Evolutionary conservation across 2,888 invertebrate species (phyloP), one percentile per base, ranked within the genome.

Genomic region (Caenorhabditis afra): DNA sequence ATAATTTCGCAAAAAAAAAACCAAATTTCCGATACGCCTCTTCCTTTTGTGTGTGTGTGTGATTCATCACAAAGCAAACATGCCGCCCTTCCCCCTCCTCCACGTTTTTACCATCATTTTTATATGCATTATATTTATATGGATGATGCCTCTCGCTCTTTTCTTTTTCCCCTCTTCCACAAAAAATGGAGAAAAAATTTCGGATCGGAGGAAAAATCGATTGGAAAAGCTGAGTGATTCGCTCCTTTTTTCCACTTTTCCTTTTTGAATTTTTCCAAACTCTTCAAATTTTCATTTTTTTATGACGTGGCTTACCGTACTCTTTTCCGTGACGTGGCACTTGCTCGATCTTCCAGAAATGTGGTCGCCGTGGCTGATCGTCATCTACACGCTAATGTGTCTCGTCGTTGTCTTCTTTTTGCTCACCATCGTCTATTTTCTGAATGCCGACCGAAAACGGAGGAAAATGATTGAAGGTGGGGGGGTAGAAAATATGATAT

Each of bases 291-390:
- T 18, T 20, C 18, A 10, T 20, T 16, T 7, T 16, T 4, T 16
- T 3, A 3, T 18, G n/a, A 50, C 20, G 20, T 29, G 29, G 29
- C 29, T 29, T 29, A 29, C 29, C 7, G 7, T 29, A 29, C 29
- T 29, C 7, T 29, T 29, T 7, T 29, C 3, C 29, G 4, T 29
- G 29, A 29, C 29, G 29, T 29, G 29, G 29, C 29, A 29, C 29
- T 29, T 29, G 7, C 3, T n/a, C n/a, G n/a, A n/a, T n/a, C 5
- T 41, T 58, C 35, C 20, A 61, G 18, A 61, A 58, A 79, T 79
- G 79, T 79, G 79, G 79, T 67, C 79, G 10, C 55, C 79, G 5
- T 79, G 79, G 79, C 52, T 79, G 23, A 79, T 79, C 39, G 79
- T 79, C 1, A 67, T 79, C 49, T 79, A 79, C 68, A 74, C 67